phyloP scores from a whole-genome alignment of 2,797 vertebrate genomes.

The Phrynocephalus forsythii region DNA sequence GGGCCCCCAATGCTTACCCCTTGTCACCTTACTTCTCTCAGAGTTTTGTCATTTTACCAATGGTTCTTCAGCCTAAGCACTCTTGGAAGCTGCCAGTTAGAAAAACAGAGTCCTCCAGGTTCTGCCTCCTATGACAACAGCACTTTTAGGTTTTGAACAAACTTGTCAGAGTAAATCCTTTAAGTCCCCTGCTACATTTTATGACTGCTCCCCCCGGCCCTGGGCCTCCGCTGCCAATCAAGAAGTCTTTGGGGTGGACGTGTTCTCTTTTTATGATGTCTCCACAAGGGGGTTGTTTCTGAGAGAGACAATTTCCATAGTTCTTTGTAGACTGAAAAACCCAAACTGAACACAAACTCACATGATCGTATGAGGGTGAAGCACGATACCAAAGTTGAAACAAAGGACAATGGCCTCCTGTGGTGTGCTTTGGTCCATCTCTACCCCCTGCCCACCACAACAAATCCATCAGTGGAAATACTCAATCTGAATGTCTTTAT shows the following conservation, averaged over 20 bases:
- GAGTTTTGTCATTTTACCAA: too few species aligned
- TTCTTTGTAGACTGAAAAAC: background rate
- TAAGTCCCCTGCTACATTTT: too few species aligned
- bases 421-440: conserved; percentile 5
- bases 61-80: too few species aligned
- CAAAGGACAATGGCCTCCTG: conserved; percentile 29
- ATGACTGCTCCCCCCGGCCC: too few species aligned
- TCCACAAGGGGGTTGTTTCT: background rate
- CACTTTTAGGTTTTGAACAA: background rate
- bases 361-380: conserved; percentile 4
- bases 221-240: too few species aligned
- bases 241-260: too few species aligned
- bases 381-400: conserved; percentile 38
- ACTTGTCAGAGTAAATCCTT: too few species aligned
- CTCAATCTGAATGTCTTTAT: conserved; percentile 10
- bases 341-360: background rate
- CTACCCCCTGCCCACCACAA: background rate
- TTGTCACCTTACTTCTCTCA: background rate
- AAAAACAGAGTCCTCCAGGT: too few species aligned
- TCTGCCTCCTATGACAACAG: background rate
- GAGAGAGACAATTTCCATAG: background rate
- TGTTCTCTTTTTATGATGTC: background rate
- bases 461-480: conserved; percentile 18
- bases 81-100: too few species aligned
- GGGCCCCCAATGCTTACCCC: background rate